Evolutionary conservation across 2,113 vertebrate species (phyloP), one percentile per base, ranked within the genome.

Genomic region (Panurus biarmicus): DNA sequence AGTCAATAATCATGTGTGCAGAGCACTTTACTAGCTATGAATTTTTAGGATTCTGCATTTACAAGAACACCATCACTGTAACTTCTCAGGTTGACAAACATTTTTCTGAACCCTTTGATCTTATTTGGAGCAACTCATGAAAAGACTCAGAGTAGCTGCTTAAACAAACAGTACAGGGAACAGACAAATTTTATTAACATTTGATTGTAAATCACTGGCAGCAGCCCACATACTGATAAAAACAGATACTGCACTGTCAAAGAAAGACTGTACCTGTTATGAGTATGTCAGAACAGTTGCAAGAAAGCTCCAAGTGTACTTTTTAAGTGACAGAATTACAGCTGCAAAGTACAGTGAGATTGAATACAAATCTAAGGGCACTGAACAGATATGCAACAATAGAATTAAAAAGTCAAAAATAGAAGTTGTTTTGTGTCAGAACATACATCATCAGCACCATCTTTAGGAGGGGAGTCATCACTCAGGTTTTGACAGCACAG

Each of bases 61-160:
- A 96, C 94, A 96, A 95, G 89, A 69, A 79, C 72, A 47, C 40
- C 78, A 94, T 26, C 20, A 16, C 78, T 67, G 48, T 93, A 85
- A 88, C 69, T 93, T 92, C 76, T 88, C 53, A 64, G 85, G 71
- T 23, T 83, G 83, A 95, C 82, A 90, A 97, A 94, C 73, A 94
- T 93, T 89, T 95, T 93, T 80, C 96, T 87, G 35, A 83, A 85
- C 22, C 42, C 97, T 98, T 98, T 97, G 96, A 98, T 98, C 95
- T 96, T 88, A 82, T 89, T 96, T 77, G 36, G 90, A 94, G 56
- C 47, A 94, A 95, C 81, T 91, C 79, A 85, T 83, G 58, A 96
- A 97, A 96, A 93, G 83, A 76, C 65, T 87, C 78, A 60, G 79
- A 93, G 87, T 67, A 93, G 96, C 90, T 96, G 83, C 92, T 93